Evolutionary conservation across 1,140 invertebrate species (phyloP), one percentile per base, ranked within the genome.

Genomic region (Cotesia chilonis): DNA sequence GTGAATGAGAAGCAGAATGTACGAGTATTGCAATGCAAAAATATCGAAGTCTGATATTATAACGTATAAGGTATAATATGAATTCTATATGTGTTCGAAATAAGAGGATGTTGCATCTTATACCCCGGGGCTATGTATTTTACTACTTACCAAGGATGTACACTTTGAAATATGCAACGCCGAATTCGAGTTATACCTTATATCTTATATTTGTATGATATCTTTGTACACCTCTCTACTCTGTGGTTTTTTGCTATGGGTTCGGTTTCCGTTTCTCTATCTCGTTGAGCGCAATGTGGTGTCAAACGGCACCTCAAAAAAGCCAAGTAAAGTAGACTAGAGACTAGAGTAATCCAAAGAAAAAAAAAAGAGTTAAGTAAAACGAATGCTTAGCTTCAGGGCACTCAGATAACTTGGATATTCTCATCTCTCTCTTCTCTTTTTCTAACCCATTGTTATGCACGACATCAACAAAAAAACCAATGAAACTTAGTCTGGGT

Each of bases 401-500:
- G 64, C 64, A 51, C 20, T 51, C 64, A 28, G 47, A 66, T 47
- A 66, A 66, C 64, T 66, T 66, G 14, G 70, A 41, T 28, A 52
- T 10, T 6, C 41, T 10, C 41, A 9, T 47, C 10, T 5, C 10
- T 5, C 10, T 47, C 0, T 3, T 6, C 67, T 68, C 67, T 65
- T 75, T 70, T 55, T 52, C 51, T 28, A 35, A 51, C 17, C 72
- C 69, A 78, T 75, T 75, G 73, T 76, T 75, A 74, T 73, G 75
- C 75, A 71, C 47, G 38, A 52, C 41, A 66, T 47, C n/a, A 28
- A 66, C 6, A 20, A 28, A 66, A n/a, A 63, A 36, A n/a, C 35
- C 37, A 63, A 63, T n/a, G 4, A 12, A 12, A 63, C 7, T 28
- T 9, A 12, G 28, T 28, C 28, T 28, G 28, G 28, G 28, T 28